These are phyloP conservation scores for Macrochelys suwanniensis DNA, from an alignment of 2,797 vertebrate species.

Conservation along the genomic window DNA sequence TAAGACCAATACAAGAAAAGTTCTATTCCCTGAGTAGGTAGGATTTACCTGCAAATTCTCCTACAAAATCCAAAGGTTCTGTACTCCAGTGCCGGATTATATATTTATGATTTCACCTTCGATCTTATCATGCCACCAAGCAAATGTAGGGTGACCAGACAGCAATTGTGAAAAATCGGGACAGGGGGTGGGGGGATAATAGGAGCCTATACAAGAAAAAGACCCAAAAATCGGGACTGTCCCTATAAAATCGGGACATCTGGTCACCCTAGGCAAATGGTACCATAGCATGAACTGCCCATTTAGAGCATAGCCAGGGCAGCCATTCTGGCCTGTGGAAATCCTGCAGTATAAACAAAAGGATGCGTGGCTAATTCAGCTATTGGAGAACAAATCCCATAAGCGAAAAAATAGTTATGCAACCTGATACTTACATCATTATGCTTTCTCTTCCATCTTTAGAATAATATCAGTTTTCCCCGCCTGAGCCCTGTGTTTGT, in stretches of 20 bases:
- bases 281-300: no score
- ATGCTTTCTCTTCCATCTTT: neutral
- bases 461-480: neutral
- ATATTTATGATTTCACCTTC: conserved; percentile 25
- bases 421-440: neutral
- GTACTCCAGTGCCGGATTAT: neutral
- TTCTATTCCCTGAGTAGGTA: neutral
- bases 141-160: neutral
- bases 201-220: no score
- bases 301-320: neutral
- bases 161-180: no score
- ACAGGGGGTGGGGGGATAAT: no score
- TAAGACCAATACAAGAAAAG: neutral
- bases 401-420: neutral
- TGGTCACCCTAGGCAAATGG: no score
- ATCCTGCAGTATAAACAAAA: neutral
- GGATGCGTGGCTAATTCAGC: neutral
- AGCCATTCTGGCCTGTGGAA: conserved; percentile 13
- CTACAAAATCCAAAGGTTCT: neutral
- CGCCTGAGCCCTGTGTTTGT: neutral
- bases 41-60: neutral
- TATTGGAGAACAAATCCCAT: neutral
- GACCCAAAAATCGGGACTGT: no score
- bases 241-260: no score
- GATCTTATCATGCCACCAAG: neutral